These are phyloP conservation scores for Steinernema scapterisci DNA, from an alignment of 2,888 invertebrate genomes.

Conservation along the genomic window DNA sequence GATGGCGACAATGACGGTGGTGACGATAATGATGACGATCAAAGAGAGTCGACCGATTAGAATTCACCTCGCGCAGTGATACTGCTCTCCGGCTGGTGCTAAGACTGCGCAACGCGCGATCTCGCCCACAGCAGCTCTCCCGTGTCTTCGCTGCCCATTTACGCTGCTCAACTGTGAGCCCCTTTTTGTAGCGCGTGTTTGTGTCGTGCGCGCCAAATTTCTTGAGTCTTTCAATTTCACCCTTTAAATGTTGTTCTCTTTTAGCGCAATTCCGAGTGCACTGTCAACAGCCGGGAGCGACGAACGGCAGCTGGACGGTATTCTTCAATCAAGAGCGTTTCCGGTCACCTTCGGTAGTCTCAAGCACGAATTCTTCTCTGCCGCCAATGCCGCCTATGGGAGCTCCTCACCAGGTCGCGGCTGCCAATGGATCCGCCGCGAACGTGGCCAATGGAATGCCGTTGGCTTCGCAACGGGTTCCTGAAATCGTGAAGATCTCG, in stretches of 20 bases:
- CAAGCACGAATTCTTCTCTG: background rate
- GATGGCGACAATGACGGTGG: slow-evolving; percentile 17
- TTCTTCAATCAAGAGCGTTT: slow-evolving; percentile 19
- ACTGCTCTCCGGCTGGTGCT: background rate
- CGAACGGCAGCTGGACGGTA: slow-evolving; percentile 20
- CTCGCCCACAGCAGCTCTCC: no score
- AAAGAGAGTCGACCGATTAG: slow-evolving; percentile 5
- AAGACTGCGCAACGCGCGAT: no score
- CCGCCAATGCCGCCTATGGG: slow-evolving; percentile 28
- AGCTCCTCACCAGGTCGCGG: slow-evolving; percentile 22
- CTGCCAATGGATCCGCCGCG: background rate
- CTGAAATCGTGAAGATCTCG: slow-evolving; percentile 29
- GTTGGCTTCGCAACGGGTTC: background rate
- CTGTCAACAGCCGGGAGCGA: background rate
- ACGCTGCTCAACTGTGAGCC: background rate
- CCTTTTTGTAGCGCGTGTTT: background rate
- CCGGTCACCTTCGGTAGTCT: slow-evolving; percentile 20
- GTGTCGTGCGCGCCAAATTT: no score
- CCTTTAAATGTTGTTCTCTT: no score
- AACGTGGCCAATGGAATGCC: background rate
- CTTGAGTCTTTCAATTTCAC: no score
- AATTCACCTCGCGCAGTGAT: slow-evolving; percentile 19
- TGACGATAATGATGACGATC: background rate
- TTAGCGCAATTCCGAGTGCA: slow-evolving; percentile 23
- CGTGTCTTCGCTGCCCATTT: background rate